Evolutionary conservation across 1,140 invertebrate genomes (phyloP), one percentile per base, ranked within the genome.

Genomic region (Bathynomus jamesi): DNA sequence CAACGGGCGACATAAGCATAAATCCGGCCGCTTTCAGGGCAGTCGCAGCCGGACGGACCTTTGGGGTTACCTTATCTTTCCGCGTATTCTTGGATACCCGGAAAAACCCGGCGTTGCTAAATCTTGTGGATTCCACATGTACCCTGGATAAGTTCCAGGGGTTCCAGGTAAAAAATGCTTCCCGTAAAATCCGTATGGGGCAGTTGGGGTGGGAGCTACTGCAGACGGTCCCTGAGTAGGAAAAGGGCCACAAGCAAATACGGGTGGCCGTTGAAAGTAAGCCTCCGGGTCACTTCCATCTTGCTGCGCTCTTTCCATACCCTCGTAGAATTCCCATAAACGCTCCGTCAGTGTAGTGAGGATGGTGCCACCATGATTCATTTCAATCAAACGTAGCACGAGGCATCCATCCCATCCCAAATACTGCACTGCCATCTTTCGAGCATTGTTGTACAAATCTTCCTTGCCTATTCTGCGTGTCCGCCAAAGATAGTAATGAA

Each of bases 401-500:
- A 84, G 80, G 5, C 82, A 79, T 1, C 83, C 83, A 67, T 84
- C 83, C 76, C 80, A 81, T 2, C 82, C 79, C 7, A 84, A 77
- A 70, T 84, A 84, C 46, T 79, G 74, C 7, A 78, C 70, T 27
- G 80, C 79, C 66, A 82, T 80, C 70, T 81, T 80, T 27, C 80
- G 79, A 30, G 79, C 80, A 29, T 78, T 78, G 60, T 80, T 78
- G 28, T 79, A 79, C 24, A 82, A 77, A 67, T 81, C 79, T 40
- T 79, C 79, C 67, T 81, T 77, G 28, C 72, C 78, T 21, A 82
- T 78, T 28, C 81, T 75, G 17, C 80, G 72, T 10, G 80, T 82
- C 30, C 82, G 70, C 80, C 80, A 81, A 28, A 82, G 76, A 70
- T 80, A 81, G 28, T 82, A 78, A 27, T 81, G 80, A 17, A 82